A percentile compares a stretch with the other conserved stretches of the same genome.
These are phyloP conservation scores for Brachionus rubens DNA, from an alignment of 1,140 invertebrate species.

Conservation along the genomic window DNA sequence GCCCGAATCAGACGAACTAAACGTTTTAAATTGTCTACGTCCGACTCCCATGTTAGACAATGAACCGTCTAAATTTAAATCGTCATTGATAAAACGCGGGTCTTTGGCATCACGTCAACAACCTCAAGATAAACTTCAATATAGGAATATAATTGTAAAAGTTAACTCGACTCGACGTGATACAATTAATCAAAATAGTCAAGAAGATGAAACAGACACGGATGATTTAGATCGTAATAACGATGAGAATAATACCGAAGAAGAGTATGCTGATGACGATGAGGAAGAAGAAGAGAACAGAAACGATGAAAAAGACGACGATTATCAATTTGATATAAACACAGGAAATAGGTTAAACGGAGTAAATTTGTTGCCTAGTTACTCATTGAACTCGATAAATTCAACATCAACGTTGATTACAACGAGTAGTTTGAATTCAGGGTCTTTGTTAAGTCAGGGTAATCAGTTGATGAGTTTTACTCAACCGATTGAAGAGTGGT, in stretches of 20 bases:
- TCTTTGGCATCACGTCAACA: slow-evolving; percentile 24
- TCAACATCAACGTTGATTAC: neutral
- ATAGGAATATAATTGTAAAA: slow-evolving; percentile 28
- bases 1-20: slow-evolving; percentile 2
- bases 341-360: neutral
- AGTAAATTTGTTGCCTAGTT: neutral
- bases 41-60: slow-evolving; percentile 44
- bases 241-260: neutral
- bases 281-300: neutral
- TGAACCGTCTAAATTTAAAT: slow-evolving; percentile 34
- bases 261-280: slow-evolving; percentile 3
- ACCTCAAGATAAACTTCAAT: slow-evolving; percentile 18
- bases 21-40: neutral
- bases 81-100: slow-evolving; percentile 14
- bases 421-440: neutral
- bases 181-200: slow-evolving; percentile 30
- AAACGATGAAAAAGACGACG: neutral
- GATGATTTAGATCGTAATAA: slow-evolving; percentile 15
- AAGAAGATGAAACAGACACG: slow-evolving; percentile 35
- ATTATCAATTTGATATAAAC: slow-evolving; percentile 14
- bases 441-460: neutral
- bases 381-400: neutral
- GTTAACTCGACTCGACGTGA: neutral
- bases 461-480: slow-evolving; percentile 31
- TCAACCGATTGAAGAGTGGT: slow-evolving; percentile 33